Evolutionary conservation across 2,888 invertebrate species (phyloP).

Genomic region (Coenonympha arcania): DNA sequence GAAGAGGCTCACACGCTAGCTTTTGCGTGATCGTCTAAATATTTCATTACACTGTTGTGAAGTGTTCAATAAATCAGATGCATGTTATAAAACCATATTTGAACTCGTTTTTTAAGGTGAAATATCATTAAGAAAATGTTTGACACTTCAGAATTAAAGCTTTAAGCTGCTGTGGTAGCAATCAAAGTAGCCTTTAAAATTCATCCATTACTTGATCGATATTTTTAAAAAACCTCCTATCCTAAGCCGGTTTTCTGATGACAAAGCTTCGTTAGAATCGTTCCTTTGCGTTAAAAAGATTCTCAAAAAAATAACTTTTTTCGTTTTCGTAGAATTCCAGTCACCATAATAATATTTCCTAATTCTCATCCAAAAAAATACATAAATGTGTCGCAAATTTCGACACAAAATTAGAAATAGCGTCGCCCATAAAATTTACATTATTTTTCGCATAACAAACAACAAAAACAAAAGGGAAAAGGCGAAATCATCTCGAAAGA

Average conservation of each 20-base stretch:
- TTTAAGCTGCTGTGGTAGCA: no score
- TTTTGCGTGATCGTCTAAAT: slow-evolving; percentile 19
- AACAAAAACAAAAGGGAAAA: slow-evolving; percentile 23
- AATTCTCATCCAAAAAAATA: not conserved
- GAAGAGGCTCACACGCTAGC: slow-evolving; percentile 17
- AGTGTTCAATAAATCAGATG: slow-evolving; percentile 21
- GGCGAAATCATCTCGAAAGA: slow-evolving; percentile 31
- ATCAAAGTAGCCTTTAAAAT: no score
- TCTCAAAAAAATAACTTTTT: not conserved
- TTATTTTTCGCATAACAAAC: slow-evolving; percentile 20
- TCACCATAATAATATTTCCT: not conserved
- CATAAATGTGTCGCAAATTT: slow-evolving; percentile 1
- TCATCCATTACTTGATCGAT: no score
- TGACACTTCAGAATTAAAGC: no score
- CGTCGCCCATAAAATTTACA: slow-evolving; percentile 4
- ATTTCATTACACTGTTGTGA: slow-evolving; percentile 20
- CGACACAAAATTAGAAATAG: not conserved
- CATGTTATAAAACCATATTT: slow-evolving; percentile 13
- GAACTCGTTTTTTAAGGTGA: not conserved
- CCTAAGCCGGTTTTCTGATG: no score
- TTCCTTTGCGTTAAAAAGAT: not conserved
- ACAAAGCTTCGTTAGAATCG: no score
- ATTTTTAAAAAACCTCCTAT: no score
- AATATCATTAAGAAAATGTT: not conserved
- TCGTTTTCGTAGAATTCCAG: not conserved